phyloP scores from a whole-genome alignment of 1,140 invertebrate genomes.

The Calliphora vicina region DNA sequence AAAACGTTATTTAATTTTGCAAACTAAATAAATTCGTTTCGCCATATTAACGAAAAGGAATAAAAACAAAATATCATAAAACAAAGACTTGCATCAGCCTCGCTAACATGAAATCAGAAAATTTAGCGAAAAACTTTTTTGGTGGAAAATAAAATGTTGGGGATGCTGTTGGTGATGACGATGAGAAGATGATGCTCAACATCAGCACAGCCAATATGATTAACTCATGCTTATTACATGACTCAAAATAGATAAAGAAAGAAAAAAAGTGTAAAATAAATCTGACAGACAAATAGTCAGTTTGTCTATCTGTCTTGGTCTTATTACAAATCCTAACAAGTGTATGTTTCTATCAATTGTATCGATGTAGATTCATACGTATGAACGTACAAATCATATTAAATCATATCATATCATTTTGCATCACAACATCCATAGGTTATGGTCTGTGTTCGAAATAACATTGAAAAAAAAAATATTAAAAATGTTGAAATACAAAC shows the following conservation, averaged over 20 bases:
- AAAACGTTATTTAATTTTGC: not conserved
- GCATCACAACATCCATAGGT: not conserved
- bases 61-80: not conserved
- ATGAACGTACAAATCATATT: not conserved
- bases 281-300: too few species aligned
- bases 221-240: slow-evolving; percentile 13
- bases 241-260: not conserved
- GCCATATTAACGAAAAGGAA: not conserved
- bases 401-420: not conserved
- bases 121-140: not conserved
- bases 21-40: not conserved
- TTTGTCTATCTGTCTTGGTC: too few species aligned
- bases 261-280: not conserved
- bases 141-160: not conserved
- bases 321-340: too few species aligned
- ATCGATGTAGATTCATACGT: too few species aligned
- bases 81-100: not conserved
- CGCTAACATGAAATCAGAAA: not conserved
- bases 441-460: not conserved
- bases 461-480: not conserved
- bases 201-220: not conserved
- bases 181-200: not conserved
- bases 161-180: not conserved
- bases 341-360: too few species aligned
- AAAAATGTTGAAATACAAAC: not conserved